Evolutionary conservation across 2,797 vertebrate genomes (phyloP), one percentile per base, ranked within the genome.

Genomic region (Pipistrellus kuhlii): DNA sequence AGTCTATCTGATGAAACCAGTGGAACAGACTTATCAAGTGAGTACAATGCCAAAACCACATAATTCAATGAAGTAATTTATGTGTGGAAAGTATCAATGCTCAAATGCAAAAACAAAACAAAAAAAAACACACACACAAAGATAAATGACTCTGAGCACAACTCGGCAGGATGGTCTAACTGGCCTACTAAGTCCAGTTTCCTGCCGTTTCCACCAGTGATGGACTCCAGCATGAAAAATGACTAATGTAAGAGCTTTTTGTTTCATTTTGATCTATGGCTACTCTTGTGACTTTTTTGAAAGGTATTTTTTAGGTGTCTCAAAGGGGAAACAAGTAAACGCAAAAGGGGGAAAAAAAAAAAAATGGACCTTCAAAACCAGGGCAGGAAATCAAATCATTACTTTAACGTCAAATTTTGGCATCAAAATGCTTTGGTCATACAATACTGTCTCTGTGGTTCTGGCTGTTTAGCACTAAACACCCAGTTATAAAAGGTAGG

Each of bases 381-480:
- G 97, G 97, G 98, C 96, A 98, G 97, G 98, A 99, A 98, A 98
- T 98, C 98, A 97, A 98, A 99, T 98, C 87, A 97, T 98, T 98
- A 98, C 95, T 98, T 98, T 98, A 98, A 98, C 1, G 73, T 97
- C 97, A 98, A 99, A 99, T 99, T 99, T 99, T 99, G 99, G 99
- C 99, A 99, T 99, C 99, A 99, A 96, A 96, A 99, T 99, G 98
- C 99, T 99, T 99, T 99, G 99, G 99, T 99, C 99, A 99, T 99
- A 99, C 99, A 99, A 99, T 99, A 99, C 99, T 99, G 98, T 99
- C 99, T 99, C 98, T 98, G 97, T 98, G 98, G 98, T 99, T 97
- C 98, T 98, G 98, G 98, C 97, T 98, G 98, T 97, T 98, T 97
- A 98, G 96, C 97, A 98, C 98, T 99, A 99, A 98, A 98, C 98